These are phyloP conservation scores for Calliopsis andreniformis DNA, from an alignment of 1,140 invertebrate genomes.

Conservation along the genomic window DNA sequence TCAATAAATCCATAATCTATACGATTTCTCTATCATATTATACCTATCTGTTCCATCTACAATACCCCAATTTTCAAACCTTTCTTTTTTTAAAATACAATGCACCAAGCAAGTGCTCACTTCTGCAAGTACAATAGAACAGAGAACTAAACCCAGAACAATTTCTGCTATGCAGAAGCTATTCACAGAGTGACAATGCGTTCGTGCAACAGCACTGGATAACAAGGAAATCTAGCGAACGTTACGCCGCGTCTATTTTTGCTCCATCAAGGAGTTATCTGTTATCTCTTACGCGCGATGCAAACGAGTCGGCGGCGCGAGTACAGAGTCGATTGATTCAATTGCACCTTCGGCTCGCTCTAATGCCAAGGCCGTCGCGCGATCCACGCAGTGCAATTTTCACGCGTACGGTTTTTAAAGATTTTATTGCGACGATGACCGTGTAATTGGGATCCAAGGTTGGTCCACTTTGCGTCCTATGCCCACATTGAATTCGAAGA, in stretches of 20 bases:
- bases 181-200: too few relatives aligned
- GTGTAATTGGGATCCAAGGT: conserved; percentile 46
- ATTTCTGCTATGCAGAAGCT: too few relatives aligned
- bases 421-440: conserved; percentile 54
- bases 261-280: neutral
- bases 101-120: too few relatives aligned
- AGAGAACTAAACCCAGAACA: too few relatives aligned
- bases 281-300: conserved; percentile 1
- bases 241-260: conserved; percentile 33
- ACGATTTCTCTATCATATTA: too few relatives aligned
- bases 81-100: too few relatives aligned
- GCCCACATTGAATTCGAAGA: conserved; percentile 21
- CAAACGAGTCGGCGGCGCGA: conserved; percentile 4
- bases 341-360: conserved; percentile 52
- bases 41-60: too few relatives aligned
- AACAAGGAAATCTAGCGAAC: neutral
- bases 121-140: too few relatives aligned
- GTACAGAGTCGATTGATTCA: conserved; percentile 25
- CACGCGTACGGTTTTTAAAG: conserved; percentile 15
- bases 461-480: conserved; percentile 11
- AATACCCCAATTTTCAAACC: too few relatives aligned
- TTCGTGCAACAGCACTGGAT: too few relatives aligned
- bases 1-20: too few relatives aligned
- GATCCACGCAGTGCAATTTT: conserved; percentile 29
- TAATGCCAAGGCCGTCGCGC: conserved; percentile 37